Conservation (phyloP, 2,113 vertebrate species). For the Sander vitreus region DNA sequence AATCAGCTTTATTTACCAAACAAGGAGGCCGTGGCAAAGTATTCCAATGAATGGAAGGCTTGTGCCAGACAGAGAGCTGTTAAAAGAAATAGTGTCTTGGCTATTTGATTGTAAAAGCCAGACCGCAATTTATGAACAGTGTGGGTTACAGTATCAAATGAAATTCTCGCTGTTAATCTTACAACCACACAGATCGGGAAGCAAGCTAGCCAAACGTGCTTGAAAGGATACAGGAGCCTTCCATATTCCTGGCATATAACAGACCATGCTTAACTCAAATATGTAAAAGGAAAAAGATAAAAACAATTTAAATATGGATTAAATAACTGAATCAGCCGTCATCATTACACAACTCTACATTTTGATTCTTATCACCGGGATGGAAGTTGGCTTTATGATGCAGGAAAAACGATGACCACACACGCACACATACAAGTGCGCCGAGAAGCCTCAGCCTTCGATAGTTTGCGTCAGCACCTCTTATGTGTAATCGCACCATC, state of each 20-base stretch:
- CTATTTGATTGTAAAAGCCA: constrained; percentile 21
- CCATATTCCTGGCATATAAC: background rate
- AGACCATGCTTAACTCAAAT: background rate
- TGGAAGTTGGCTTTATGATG: constrained; percentile 39
- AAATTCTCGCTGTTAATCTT: constrained; percentile 9
- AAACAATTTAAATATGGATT: background rate
- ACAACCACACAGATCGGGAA: background rate
- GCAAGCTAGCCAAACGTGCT: background rate
- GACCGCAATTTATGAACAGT: background rate
- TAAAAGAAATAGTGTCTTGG: constrained; percentile 15
- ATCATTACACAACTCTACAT: constrained; percentile 54
- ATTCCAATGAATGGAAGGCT: constrained; percentile 41
- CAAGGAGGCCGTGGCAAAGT: constrained; percentile 52
- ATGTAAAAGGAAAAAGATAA: background rate
- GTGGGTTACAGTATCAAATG: constrained; percentile 13
- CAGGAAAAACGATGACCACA: constrained; percentile 56
- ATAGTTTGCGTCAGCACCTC: constrained; percentile 76
- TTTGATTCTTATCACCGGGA: background rate
- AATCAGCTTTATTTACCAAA: constrained; percentile 79
- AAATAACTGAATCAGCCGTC: constrained; percentile 3
- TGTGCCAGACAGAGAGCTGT: background rate
- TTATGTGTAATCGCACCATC: constrained; percentile 78
- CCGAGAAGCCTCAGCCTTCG: constrained; percentile 59
- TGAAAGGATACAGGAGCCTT: background rate
- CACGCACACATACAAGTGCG: constrained; percentile 41